phyloP scores from a whole-genome alignment of 2,113 vertebrate genomes.

The Etheostoma spectabile region DNA sequence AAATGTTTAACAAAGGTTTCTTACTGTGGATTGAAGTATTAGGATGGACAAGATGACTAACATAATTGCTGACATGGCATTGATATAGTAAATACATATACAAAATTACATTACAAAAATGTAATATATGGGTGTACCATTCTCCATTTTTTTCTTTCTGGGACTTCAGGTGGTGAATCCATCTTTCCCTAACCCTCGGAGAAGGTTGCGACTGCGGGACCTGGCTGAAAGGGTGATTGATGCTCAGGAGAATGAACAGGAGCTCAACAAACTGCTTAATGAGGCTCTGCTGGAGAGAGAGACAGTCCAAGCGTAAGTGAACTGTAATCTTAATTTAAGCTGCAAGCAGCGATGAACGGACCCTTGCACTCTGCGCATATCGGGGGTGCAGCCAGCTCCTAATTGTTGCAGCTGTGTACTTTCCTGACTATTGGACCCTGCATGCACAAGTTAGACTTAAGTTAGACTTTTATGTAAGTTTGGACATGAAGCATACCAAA shows the following conservation, averaged over 20 bases:
- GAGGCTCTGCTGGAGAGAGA: slow-evolving; percentile 94
- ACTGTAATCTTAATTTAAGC: neutral
- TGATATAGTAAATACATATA: neutral
- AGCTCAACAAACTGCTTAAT: slow-evolving; percentile 95
- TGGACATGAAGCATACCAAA: no score
- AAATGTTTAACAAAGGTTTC: neutral
- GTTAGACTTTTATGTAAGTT: no score
- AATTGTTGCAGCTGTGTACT: no score
- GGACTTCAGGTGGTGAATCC: slow-evolving; percentile 88
- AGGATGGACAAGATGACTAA: neutral
- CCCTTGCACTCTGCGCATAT: no score
- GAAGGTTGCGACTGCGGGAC: slow-evolving; percentile 91
- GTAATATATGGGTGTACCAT: neutral
- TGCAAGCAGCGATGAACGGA: no score
- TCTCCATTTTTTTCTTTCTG: neutral
- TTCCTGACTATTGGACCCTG: no score
- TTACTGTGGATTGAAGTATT: neutral
- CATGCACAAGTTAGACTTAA: no score
- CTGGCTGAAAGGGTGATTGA: slow-evolving; percentile 89
- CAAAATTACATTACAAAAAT: no score
- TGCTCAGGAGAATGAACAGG: slow-evolving; percentile 92
- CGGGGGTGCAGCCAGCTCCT: no score
- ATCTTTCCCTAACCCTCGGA: slow-evolving; percentile 94
- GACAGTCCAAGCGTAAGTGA: slow-evolving; percentile 90
- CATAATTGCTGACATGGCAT: neutral